Evolutionary conservation across 2,797 vertebrate species (phyloP).

Genomic region (Triplophysa yarkandensis): DNA sequence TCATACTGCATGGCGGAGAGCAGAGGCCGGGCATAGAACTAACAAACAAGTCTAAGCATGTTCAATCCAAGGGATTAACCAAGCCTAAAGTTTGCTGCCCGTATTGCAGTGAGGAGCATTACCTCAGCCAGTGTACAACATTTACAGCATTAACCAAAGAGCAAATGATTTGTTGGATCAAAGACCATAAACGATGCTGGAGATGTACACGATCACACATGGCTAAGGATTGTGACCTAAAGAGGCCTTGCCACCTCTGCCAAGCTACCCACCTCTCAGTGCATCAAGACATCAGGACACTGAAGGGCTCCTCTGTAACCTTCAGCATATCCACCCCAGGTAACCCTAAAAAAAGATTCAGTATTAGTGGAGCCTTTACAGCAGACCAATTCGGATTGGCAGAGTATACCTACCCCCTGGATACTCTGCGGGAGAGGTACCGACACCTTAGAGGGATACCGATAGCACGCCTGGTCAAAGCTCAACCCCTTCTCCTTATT

Average conservation of each 20-base stretch:
- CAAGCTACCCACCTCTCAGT: neutral
- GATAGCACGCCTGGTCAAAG: neutral
- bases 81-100: constrained; percentile 8
- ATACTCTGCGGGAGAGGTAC: constrained; percentile 15
- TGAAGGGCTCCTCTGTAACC: neutral
- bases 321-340: neutral
- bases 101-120: constrained; percentile 18
- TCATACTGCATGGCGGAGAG: neutral
- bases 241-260: too few species aligned
- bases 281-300: neutral
- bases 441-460: neutral
- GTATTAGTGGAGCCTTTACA: neutral
- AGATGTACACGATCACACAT: too few species aligned
- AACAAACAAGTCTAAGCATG: too few species aligned
- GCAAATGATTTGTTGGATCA: neutral
- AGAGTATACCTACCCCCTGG: neutral
- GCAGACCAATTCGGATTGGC: neutral
- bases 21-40: neutral
- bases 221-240: neutral
- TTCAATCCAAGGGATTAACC: neutral
- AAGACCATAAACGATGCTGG: neutral
- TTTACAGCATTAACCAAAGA: neutral
- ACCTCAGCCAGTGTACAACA: constrained; percentile 21
- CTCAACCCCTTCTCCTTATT: constrained; percentile 7
- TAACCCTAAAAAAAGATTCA: neutral